Evolutionary conservation across 2,888 invertebrate genomes (phyloP), one percentile per base, ranked within the genome.

Genomic region (Elaeidobius kamerunicus): DNA sequence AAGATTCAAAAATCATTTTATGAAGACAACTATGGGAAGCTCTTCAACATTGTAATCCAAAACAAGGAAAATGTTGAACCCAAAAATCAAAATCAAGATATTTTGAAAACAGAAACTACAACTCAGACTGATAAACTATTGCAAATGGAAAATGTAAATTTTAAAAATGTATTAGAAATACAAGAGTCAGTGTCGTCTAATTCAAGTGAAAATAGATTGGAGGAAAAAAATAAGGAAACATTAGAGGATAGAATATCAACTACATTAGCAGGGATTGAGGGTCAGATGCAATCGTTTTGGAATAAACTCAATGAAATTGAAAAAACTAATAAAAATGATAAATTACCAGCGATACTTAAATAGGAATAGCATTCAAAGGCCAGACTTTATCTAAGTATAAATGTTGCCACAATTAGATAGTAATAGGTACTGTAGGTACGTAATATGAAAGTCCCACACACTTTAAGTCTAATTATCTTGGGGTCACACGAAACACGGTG

Each of bases 1-100:
- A 63, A 64, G 74, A 63, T 73, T 71, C 78, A 76, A 76, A 81
- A 77, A 73, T 74, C 63, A 69, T 76, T 63, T 77, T 63, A 61
- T 53, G 79, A 76, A 55, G 76, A 75, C 47, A 80, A 78, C 63
- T 79, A 79, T 64, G 75, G 75, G 34, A 75, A 75, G 61, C 76
- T 78, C 69, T 76, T 80, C 59, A 74, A 74, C 42, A 43, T 59
- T 19, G 58, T 61, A 7, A 44, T 62, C n/a, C 46, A 55, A 15
- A 69, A 46, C 61, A 62, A 48, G 63, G 46, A 49, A 12, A 47
- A 54, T 28, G 17, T 36, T 18, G 30, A 49, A 9, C 19, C 35
- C 15, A 20, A 12, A 17, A 42, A 11, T 34, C 30, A 28, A 12
- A 36, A 6, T 19, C 20, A 63, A 62, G 66, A 44, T 70, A 71